These are phyloP conservation scores for Cephus pulcher DNA, from an alignment of 2,888 invertebrate species.

Conservation along the genomic window DNA sequence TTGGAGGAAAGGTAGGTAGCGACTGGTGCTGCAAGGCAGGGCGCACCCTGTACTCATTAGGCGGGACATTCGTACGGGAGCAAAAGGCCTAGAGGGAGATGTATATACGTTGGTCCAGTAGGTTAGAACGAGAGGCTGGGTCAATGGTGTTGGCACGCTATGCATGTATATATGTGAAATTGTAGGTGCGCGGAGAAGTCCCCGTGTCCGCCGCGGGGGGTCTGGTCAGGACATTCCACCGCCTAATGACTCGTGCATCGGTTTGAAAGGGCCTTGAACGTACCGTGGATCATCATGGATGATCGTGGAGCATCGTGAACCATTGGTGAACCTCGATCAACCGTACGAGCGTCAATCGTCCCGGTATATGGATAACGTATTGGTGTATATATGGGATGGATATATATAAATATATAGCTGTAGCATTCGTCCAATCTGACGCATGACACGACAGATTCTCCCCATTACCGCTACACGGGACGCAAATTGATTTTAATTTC, in stretches of 20 bases:
- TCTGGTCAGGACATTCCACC: constrained; percentile 32
- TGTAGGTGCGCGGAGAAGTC: background rate
- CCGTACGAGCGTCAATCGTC: background rate
- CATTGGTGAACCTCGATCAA: constrained; percentile 15
- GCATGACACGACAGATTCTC: constrained; percentile 46
- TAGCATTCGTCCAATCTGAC: constrained; percentile 48
- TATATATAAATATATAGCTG: constrained; percentile 11
- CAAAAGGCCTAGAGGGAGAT: background rate
- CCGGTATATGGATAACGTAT: constrained; percentile 2
- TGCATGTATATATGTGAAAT: background rate
- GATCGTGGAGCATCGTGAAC: constrained; percentile 30
- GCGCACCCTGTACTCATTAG: constrained; percentile 2
- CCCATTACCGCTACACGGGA: constrained; percentile 36
- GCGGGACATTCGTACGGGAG: background rate
- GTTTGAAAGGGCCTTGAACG: constrained; percentile 29
- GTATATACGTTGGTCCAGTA: background rate
- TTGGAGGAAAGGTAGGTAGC: background rate
- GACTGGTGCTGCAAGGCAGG: background rate
- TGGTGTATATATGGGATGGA: background rate
- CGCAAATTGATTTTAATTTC: constrained; percentile 43
- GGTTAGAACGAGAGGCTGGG: background rate
- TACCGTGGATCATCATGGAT: constrained; percentile 34
- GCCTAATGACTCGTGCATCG: constrained; percentile 38
- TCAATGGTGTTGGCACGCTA: background rate
- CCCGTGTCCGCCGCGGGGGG: constrained; percentile 6